phyloP scores from a whole-genome alignment of 2,797 vertebrate species.

The Danio kyathit region DNA sequence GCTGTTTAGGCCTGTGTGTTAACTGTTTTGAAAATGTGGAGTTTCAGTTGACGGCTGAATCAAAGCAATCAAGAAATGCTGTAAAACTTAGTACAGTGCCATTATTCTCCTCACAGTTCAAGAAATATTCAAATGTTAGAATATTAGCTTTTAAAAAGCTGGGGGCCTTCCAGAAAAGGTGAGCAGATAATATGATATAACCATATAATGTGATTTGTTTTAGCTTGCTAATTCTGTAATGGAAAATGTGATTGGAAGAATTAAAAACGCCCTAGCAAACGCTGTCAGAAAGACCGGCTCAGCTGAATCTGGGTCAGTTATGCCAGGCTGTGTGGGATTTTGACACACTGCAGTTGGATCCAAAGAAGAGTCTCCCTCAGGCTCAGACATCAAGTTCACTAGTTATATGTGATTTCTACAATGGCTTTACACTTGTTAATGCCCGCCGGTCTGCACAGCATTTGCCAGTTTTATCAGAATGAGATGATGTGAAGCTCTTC shows the following conservation, averaged over 20 bases:
- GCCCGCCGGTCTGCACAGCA: background rate
- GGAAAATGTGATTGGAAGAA: background rate
- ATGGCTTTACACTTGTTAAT: background rate
- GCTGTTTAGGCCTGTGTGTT: too few relatives aligned
- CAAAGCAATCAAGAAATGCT: too few relatives aligned
- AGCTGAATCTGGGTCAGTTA: conserved; percentile 4
- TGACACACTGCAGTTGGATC: background rate
- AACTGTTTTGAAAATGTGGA: too few relatives aligned
- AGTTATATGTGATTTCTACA: conserved; percentile 12
- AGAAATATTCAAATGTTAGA: too few relatives aligned
- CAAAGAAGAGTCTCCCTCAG: conserved; percentile 4
- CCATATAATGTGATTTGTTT: too few relatives aligned
- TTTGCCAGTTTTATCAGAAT: background rate
- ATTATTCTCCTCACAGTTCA: too few relatives aligned
- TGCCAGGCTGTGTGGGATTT: background rate
- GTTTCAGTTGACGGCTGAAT: too few relatives aligned
- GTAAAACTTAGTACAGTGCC: too few relatives aligned
- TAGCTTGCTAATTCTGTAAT: too few relatives aligned
- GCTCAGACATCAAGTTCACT: background rate
- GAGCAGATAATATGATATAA: too few relatives aligned
- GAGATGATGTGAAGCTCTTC: background rate
- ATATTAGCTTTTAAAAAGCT: too few relatives aligned
- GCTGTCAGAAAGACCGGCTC: background rate
- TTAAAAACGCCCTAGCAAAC: background rate
- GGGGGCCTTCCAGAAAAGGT: too few relatives aligned